phyloP scores from a whole-genome alignment of 2,888 invertebrate species.

The Willowsia nigromaculata region DNA sequence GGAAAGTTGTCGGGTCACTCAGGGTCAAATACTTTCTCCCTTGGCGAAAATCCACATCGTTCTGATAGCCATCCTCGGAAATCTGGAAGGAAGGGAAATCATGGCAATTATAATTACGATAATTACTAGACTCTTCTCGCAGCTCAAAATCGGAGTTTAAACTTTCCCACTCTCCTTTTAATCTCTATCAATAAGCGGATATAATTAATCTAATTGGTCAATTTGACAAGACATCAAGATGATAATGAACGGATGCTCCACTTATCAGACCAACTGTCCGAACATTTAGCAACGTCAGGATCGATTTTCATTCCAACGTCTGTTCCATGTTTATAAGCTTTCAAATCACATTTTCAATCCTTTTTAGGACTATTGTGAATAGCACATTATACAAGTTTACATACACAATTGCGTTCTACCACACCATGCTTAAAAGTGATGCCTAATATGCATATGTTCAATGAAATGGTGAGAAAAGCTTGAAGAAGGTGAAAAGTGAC shows the following conservation, averaged over 20 bases:
- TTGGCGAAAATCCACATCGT: slow-evolving; percentile 72
- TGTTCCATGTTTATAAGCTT: no score
- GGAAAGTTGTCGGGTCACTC: slow-evolving; percentile 74
- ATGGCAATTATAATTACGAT: slow-evolving; percentile 8
- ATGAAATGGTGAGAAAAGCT: no score
- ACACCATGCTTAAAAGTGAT: no score
- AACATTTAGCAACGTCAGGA: neutral
- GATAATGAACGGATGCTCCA: neutral
- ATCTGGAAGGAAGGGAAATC: slow-evolving; percentile 54
- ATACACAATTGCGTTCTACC: no score
- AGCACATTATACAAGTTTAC: no score
- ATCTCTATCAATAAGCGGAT: neutral
- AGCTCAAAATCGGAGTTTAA: neutral
- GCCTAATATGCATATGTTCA: no score
- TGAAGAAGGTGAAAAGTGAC: no score
- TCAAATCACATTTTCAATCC: no score
- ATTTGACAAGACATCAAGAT: neutral
- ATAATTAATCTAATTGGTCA: slow-evolving; percentile 5
- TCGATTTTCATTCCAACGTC: no score
- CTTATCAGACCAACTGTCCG: neutral
- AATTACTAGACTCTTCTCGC: slow-evolving; percentile 25
- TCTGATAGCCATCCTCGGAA: slow-evolving; percentile 75
- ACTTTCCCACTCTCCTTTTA: neutral
- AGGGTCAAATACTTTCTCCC: slow-evolving; percentile 72
- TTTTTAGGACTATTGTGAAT: no score